Evolutionary conservation across 2,113 vertebrate species (phyloP).

Genomic region (Hyperopisus bebe): DNA sequence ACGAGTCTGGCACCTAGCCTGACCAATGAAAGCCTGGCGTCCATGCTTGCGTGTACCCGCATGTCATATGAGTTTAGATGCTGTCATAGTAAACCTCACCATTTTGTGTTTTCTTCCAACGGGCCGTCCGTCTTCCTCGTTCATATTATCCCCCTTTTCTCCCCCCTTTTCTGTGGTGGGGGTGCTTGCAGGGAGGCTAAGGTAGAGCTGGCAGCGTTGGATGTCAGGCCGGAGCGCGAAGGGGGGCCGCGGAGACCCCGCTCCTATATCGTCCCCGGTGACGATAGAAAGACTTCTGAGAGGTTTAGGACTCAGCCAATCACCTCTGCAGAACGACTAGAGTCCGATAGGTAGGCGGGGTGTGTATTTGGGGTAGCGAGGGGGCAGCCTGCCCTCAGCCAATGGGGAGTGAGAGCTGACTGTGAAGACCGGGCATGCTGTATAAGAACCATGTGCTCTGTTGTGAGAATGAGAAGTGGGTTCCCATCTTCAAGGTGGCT

Average conservation of each 20-base stretch:
- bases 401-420: not conserved
- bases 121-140: not conserved
- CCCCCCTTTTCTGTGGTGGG: conserved; percentile 26
- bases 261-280: conserved; percentile 88
- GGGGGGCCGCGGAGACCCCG: conserved; percentile 75
- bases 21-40: conserved; percentile 43
- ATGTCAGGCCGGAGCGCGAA: conserved; percentile 62
- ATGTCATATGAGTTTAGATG: conserved; percentile 36
- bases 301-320: conserved; percentile 96
- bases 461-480: not conserved
- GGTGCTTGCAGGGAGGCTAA: conserved; percentile 67
- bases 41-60: conserved; percentile 51
- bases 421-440: not conserved
- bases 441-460: not conserved
- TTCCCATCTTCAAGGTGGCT: not conserved
- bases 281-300: conserved; percentile 88
- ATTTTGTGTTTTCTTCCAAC: not conserved
- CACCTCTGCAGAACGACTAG: conserved; percentile 90
- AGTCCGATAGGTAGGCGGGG: conserved; percentile 83
- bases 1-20: not conserved
- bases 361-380: not conserved
- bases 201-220: conserved; percentile 59
- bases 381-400: not conserved
- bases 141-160: conserved; percentile 27
- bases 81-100: conserved; percentile 32